Base-by-base conservation (phyloP, 2,797 vertebrate species). In the Cirrhinus mrigala region DNA sequence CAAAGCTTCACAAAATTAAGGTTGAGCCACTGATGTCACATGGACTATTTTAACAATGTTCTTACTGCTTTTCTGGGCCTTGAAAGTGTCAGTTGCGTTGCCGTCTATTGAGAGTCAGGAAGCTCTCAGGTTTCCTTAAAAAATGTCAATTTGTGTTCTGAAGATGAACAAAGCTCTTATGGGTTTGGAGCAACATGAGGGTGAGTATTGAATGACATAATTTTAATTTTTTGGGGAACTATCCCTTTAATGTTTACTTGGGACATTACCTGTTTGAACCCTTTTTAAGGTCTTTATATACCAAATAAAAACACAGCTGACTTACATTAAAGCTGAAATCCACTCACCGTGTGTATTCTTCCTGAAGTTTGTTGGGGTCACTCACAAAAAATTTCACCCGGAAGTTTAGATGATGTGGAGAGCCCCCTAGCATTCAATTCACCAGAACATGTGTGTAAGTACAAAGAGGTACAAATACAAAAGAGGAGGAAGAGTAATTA, bases 341-440 rank as follows among this genome's bases (percentile, higher is more conserved):
- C 5, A 58, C 96, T 89, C 93, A 99, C 98, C 98, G 96, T 90
- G 98, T 99, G 91, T 99, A 99, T 92, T 99, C 98, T 94, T 99
- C 98, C 94, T 99, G 98, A 91, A 99, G 97, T 93, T 99, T 99
- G 92, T 94, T 94, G 79, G 97, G 97, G 88, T 99, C 98, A 85
- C 96, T 96, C 92, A 99, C 98, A 95, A 99, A 99, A 95, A 99
- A 99, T 95, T 99, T 99, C 90, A 99, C 98, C 96, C 98, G 96
- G 93, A 99, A 99, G 92, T 97, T 98, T 92, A 99, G 93, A 92
- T 93, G 97, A 92, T 99, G 97, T 83, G 98, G 98, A 81, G 98
- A 99, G 88, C 98, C 97, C 96, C 98, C 98, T 99, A 68, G 52
- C 1, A 33, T 46, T 60, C 50, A 6, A 76, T 27, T 46, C 9